Evolutionary conservation across 2,888 invertebrate genomes (phyloP).

Genomic region (Drosophila mercatorum): DNA sequence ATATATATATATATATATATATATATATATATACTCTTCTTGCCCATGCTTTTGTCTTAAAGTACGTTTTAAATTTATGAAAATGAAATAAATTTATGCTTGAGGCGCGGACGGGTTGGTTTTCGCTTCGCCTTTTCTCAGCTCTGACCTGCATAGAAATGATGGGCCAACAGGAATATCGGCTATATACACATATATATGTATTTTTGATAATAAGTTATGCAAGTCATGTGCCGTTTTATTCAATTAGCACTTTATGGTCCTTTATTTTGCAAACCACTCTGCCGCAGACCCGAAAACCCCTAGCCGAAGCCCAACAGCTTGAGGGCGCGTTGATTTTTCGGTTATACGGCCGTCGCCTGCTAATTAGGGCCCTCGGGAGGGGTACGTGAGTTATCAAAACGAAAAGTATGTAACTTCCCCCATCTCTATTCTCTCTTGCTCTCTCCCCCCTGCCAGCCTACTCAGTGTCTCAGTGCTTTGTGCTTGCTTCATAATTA

Average conservation of each 20-base stretch:
- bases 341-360: conserved; percentile 80
- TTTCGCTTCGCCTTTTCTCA: conserved; percentile 17
- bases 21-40: conserved; percentile 15
- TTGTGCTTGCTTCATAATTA: conserved; percentile 68
- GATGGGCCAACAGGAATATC: conserved; percentile 40
- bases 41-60: conserved; percentile 48
- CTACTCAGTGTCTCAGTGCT: conserved; percentile 34
- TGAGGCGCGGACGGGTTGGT: conserved; percentile 63
- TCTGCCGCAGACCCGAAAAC: conserved; percentile 1
- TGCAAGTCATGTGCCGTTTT: conserved; percentile 83
- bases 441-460: not conserved
- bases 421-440: conserved; percentile 28
- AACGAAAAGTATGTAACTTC: conserved; percentile 75
- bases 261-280: conserved; percentile 74
- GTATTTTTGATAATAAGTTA: conserved; percentile 79
- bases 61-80: conserved; percentile 78
- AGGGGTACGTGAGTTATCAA: conserved; percentile 80
- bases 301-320: conserved; percentile 14
- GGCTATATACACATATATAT: conserved; percentile 36
- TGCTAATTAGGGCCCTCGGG: conserved; percentile 78
- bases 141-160: conserved; percentile 63
- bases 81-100: conserved; percentile 72
- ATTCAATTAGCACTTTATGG: conserved; percentile 83
- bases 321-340: conserved; percentile 75
- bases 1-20: not conserved